phyloP scores from a whole-genome alignment of 2,113 vertebrate species.

The Spermophilus dauricus region DNA sequence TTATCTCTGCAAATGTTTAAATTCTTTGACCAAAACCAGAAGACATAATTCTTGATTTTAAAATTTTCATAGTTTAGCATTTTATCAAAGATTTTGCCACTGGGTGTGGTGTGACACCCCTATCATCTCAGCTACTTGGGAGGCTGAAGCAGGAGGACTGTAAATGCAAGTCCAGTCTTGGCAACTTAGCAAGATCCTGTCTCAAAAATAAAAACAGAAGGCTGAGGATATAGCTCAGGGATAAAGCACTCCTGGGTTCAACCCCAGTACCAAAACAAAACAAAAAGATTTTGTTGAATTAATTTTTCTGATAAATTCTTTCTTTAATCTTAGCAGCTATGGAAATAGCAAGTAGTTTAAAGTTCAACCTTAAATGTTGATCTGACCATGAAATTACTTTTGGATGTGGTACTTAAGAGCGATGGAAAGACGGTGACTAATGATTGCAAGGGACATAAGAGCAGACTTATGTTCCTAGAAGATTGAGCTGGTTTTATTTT shows the following conservation, averaged over 20 bases:
- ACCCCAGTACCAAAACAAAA: too few species aligned
- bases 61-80: conserved; percentile 17
- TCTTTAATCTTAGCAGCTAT: background rate
- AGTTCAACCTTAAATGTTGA: background rate
- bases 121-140: too few species aligned
- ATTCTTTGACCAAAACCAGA: background rate
- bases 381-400: background rate
- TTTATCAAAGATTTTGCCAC: background rate
- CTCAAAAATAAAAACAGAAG: too few species aligned
- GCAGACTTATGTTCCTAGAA: background rate
- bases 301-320: background rate
- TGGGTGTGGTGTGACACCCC: too few species aligned
- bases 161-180: too few species aligned
- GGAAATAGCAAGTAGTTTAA: background rate
- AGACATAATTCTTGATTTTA: background rate
- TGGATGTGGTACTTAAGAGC: background rate
- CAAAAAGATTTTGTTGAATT: too few species aligned
- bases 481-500: background rate
- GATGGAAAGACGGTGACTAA: background rate
- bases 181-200: too few species aligned
- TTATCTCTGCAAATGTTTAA: background rate
- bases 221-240: too few species aligned
- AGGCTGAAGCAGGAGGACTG: too few species aligned
- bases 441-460: background rate
- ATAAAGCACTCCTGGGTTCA: too few species aligned